A percentile compares a stretch with the other conserved stretches of the same genome.
Evolutionary conservation across 2,113 vertebrate species (phyloP).

Genomic region (Lagopus muta): DNA sequence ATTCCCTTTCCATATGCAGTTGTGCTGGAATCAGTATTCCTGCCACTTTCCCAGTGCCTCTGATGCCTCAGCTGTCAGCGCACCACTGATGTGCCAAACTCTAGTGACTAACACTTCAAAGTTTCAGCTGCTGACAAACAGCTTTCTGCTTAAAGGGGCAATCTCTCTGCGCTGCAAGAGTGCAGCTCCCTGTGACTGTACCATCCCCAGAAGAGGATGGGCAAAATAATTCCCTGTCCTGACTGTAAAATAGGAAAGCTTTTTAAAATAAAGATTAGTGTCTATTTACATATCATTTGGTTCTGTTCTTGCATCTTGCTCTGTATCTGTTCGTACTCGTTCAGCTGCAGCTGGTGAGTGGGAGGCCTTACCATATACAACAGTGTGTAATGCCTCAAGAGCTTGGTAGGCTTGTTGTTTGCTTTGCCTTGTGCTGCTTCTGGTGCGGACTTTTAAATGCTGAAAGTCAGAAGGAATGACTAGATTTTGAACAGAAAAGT

Average conservation of each 20-base stretch:
- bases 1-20: neutral
- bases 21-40: constrained; percentile 29
- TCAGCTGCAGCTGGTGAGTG: constrained; percentile 65
- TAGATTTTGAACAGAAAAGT: neutral
- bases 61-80: neutral
- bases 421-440: neutral
- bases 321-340: constrained; percentile 1
- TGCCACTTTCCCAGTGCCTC: neutral
- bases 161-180: neutral
- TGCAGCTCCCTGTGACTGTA: neutral
- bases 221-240: neutral
- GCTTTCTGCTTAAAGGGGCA: neutral
- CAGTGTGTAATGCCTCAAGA: neutral
- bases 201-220: neutral
- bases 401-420: neutral
- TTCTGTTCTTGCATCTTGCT: neutral
- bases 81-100: neutral
- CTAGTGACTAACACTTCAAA: neutral
- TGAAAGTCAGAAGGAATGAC: neutral
- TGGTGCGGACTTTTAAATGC: neutral
- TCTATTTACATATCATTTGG: neutral
- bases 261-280: neutral
- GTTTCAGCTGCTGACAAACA: neutral
- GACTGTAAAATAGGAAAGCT: neutral
- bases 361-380: constrained; percentile 36